Evolutionary conservation across 2,888 invertebrate species (phyloP).

Genomic region (Belgica antarctica): DNA sequence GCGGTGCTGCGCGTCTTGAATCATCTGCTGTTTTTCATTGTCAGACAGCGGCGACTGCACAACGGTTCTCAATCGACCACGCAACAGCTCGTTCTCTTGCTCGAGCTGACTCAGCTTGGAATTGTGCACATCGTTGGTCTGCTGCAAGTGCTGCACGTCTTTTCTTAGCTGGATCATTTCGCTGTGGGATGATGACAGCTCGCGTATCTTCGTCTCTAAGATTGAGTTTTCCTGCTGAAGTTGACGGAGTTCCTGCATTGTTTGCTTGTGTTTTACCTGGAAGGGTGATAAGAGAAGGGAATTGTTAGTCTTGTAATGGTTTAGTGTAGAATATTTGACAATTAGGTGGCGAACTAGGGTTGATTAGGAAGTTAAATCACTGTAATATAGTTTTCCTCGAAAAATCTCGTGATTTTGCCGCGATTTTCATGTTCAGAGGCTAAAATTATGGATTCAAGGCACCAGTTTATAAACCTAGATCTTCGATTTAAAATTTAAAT

Average conservation of each 20-base stretch:
- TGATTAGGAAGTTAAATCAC: neutral
- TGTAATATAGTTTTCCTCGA: neutral
- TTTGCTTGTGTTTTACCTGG: slow-evolving; percentile 51
- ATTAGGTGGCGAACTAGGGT: neutral
- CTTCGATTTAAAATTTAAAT: too few species aligned
- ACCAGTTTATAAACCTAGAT: too few species aligned
- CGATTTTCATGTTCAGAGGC: too few species aligned
- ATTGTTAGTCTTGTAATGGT: too few species aligned
- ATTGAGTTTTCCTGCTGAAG: slow-evolving; percentile 65
- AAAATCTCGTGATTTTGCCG: too few species aligned
- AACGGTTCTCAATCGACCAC: slow-evolving; percentile 73
- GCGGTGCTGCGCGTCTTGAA: slow-evolving; percentile 67
- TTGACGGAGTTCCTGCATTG: slow-evolving; percentile 64
- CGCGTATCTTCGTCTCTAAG: slow-evolving; percentile 62
- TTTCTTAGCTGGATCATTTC: slow-evolving; percentile 65
- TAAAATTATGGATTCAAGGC: too few species aligned
- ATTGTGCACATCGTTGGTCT: slow-evolving; percentile 61
- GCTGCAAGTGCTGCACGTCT: slow-evolving; percentile 66
- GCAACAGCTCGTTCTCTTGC: slow-evolving; percentile 74
- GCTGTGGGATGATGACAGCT: slow-evolving; percentile 64
- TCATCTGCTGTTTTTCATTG: slow-evolving; percentile 76
- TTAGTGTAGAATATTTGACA: neutral
- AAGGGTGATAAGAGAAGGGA: too few species aligned
- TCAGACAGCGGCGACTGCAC: slow-evolving; percentile 79
- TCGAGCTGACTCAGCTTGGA: slow-evolving; percentile 65